Conservation (phyloP, 1,140 invertebrate species). For the Drosophila parabipectinata region DNA sequence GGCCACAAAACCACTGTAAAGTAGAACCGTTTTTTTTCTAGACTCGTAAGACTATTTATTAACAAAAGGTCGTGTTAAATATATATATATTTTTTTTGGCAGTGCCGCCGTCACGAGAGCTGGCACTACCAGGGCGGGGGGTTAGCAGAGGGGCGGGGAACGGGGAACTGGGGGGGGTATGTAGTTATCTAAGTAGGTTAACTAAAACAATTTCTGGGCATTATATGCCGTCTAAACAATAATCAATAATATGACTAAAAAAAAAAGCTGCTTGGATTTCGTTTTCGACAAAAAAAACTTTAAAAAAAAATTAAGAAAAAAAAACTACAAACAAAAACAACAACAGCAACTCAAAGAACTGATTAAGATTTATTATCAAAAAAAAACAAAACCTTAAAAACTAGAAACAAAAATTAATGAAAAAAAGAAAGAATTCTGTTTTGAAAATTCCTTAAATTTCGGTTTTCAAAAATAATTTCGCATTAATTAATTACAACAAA, state of each 20-base stretch:
- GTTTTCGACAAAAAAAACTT: conserved; percentile 23
- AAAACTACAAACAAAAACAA: conserved; percentile 11
- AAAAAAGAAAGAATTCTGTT: neutral
- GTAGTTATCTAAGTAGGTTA: conserved; percentile 60
- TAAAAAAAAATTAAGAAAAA: conserved; percentile 19
- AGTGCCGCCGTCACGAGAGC: neutral
- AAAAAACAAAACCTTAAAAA: conserved; percentile 10
- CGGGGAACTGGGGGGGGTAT: conserved; percentile 30
- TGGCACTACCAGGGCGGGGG: neutral
- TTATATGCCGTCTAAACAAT: conserved; percentile 59
- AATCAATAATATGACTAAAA: conserved; percentile 41
- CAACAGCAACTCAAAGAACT: conserved; percentile 68
- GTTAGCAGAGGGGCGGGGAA: neutral
- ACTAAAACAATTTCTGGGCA: conserved; percentile 71
- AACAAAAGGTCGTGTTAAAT: neutral
- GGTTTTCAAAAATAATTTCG: conserved; percentile 25
- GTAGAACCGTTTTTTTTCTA: conserved; percentile 12
- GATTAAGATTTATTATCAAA: conserved; percentile 64
- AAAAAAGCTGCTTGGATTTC: conserved; percentile 34
- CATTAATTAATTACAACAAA: conserved; percentile 7
- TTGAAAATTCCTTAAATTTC: conserved; percentile 11
- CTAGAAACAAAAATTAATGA: conserved; percentile 5
- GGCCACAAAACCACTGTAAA: conserved; percentile 20
- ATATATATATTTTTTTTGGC: conserved; percentile 17
- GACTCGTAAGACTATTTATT: conserved; percentile 33